A percentile compares a stretch with the other conserved stretches of the same genome.
These are phyloP conservation scores for Caenorhabditis afra DNA, from an alignment of 2,888 invertebrate species.

Conservation along the genomic window DNA sequence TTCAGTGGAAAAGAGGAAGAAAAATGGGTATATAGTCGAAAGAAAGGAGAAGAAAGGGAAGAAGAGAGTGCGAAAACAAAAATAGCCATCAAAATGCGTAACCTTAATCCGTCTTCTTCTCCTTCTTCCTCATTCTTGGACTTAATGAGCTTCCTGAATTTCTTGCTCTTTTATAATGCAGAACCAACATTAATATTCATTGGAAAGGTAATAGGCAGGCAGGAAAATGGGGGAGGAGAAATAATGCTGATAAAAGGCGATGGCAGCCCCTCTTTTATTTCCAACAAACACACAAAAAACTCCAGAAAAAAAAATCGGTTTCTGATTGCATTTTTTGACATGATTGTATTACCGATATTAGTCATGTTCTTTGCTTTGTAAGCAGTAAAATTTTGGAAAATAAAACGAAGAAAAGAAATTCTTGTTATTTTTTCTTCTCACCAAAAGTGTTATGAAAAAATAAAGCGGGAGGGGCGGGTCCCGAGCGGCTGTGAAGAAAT, in stretches of 20 bases:
- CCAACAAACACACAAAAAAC: slow-evolving; percentile 5
- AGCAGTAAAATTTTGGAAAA: background rate
- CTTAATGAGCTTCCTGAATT: slow-evolving; percentile 2
- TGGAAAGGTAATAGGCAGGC: background rate
- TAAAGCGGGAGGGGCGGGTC: too few relatives aligned
- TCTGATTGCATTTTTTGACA: slow-evolving; percentile 16
- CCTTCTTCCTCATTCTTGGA: background rate
- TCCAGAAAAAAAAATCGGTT: slow-evolving; percentile 12
- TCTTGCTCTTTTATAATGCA: too few relatives aligned
- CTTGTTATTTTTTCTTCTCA: background rate
- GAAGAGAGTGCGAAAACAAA: background rate
- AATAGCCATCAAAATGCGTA: background rate
- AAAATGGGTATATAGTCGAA: background rate
- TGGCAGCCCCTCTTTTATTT: background rate
- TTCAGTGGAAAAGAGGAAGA: background rate
- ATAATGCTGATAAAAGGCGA: slow-evolving; percentile 4
- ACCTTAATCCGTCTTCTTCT: background rate
- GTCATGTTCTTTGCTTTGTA: slow-evolving; percentile 15
- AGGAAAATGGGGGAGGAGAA: background rate
- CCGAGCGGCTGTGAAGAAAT: background rate
- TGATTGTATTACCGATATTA: slow-evolving; percentile 13
- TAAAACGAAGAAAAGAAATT: too few relatives aligned
- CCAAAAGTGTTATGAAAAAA: too few relatives aligned
- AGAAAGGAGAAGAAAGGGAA: background rate
- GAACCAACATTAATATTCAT: background rate